A percentile compares a stretch with the other conserved stretches of the same genome.
Evolutionary conservation across 2,888 invertebrate genomes (phyloP).

Genomic region (Lucinisca nassula): DNA sequence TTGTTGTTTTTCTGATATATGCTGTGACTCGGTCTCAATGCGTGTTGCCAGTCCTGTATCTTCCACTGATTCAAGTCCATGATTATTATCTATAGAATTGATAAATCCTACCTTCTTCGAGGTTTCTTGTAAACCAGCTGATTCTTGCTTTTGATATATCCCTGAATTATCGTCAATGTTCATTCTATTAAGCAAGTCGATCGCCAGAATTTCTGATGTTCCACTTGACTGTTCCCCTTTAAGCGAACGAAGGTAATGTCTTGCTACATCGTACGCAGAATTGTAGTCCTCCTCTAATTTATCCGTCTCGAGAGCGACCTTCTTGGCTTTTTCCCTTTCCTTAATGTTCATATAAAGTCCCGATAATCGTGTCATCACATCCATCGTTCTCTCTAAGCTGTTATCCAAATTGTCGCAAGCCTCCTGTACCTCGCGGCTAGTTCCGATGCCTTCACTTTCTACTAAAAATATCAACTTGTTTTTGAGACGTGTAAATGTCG

Average conservation of each 20-base stretch:
- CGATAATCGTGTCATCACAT: neutral
- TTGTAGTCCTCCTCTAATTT: slow-evolving; percentile 4
- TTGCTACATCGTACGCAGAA: neutral
- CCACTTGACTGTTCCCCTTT: neutral
- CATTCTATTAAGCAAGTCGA: neutral
- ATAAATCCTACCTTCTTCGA: slow-evolving; percentile 6
- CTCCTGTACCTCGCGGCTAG: too few relatives aligned
- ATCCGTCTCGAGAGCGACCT: neutral
- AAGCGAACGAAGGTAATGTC: neutral
- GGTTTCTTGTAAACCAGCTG: neutral
- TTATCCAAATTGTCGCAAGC: too few relatives aligned
- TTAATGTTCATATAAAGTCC: neutral
- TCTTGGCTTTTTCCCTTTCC: neutral
- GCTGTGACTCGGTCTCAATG: neutral
- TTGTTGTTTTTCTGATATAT: neutral
- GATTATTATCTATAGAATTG: neutral
- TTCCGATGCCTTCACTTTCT: neutral
- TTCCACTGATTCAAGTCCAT: neutral
- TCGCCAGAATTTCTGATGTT: slow-evolving; percentile 3
- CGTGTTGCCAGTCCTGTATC: neutral
- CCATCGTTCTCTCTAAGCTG: too few relatives aligned
- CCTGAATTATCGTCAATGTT: neutral
- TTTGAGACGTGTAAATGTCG: neutral
- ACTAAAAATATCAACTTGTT: neutral
- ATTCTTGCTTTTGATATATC: neutral